Percentiles rank a stretch among this genome's conserved stretches.
These are phyloP conservation scores for Eurypyga helias DNA, from an alignment of 2,113 vertebrate species.

Conservation along the genomic window DNA sequence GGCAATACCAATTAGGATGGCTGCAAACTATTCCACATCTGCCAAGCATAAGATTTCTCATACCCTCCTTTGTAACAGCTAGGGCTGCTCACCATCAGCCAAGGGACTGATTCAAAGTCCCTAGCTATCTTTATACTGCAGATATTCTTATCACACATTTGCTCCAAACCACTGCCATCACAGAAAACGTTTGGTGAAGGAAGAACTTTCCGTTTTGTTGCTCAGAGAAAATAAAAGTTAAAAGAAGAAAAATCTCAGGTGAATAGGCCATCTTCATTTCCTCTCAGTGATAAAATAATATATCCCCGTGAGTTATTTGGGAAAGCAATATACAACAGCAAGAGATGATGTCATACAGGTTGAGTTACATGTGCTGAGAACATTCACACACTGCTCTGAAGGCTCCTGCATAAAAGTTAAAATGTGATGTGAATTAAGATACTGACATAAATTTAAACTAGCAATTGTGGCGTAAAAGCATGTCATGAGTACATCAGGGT, in stretches of 20 bases:
- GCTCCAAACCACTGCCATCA: background rate
- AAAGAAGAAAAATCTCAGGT: background rate
- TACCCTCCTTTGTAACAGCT: background rate
- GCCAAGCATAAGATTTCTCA: background rate
- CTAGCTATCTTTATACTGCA: conserved; percentile 4
- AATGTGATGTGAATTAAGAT: background rate
- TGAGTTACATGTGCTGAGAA: background rate
- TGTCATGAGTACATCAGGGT: background rate
- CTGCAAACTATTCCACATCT: background rate
- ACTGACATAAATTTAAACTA: background rate
- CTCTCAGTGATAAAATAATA: background rate
- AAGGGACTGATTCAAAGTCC: background rate
- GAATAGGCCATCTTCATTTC: background rate
- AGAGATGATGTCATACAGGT: background rate
- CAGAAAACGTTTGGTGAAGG: background rate
- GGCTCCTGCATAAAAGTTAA: background rate
- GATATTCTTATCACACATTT: conserved; percentile 33
- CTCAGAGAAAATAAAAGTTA: background rate
- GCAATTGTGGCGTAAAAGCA: background rate
- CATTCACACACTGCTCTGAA: background rate
- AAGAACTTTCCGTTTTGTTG: background rate
- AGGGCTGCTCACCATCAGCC: background rate
- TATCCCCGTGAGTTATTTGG: background rate
- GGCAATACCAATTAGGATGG: background rate
- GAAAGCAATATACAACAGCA: background rate